phyloP scores from a whole-genome alignment of 2,113 vertebrate genomes.

The Morone chrysops region DNA sequence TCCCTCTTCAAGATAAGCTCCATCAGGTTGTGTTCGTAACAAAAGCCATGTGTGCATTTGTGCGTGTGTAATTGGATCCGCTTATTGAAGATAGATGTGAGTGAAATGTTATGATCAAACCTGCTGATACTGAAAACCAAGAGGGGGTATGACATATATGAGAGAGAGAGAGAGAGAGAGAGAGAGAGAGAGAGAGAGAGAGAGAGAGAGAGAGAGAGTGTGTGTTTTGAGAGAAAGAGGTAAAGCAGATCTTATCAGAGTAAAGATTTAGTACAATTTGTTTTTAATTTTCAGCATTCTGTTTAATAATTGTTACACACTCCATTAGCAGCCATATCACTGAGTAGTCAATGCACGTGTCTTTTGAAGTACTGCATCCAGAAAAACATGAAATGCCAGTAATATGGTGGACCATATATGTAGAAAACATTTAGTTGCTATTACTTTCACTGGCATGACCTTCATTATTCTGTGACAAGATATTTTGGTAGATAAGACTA shows the following conservation, averaged over 20 bases:
- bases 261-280: neutral
- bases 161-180: neutral
- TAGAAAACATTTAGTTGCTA: too few relatives aligned
- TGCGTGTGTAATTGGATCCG: constrained; percentile 35
- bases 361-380: neutral
- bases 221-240: neutral
- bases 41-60: constrained; percentile 4
- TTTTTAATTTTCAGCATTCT: neutral
- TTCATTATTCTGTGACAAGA: too few relatives aligned
- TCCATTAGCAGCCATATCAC: neutral
- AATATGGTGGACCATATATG: neutral
- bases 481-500: too few relatives aligned
- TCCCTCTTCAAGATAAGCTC: constrained; percentile 31
- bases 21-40: constrained; percentile 31
- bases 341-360: neutral
- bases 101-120: constrained; percentile 69
- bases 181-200: neutral
- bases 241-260: neutral
- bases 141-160: constrained; percentile 19
- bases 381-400: neutral
- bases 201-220: too few relatives aligned
- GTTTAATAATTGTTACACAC: neutral
- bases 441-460: too few relatives aligned
- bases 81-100: constrained; percentile 56
- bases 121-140: constrained; percentile 52